Evolutionary conservation across 2,113 vertebrate genomes (phyloP), one percentile per base, ranked within the genome.

Genomic region (Corapipo altera): DNA sequence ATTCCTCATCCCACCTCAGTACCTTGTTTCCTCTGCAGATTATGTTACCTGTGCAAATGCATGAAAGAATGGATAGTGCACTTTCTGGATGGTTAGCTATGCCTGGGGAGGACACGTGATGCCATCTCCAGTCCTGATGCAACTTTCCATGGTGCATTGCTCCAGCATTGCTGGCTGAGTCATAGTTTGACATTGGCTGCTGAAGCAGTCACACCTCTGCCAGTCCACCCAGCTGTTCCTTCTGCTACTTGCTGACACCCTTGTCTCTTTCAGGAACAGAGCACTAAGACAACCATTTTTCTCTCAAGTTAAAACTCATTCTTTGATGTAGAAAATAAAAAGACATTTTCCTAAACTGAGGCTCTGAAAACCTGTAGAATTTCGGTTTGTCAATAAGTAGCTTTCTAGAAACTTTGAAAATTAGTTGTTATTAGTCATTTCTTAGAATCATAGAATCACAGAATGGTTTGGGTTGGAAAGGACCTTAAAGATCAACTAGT

Each of bases 41-140:
- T 51, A 39, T 17, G n/a, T 65, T 43, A 43, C 23, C 52, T 43
- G 15, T 9, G 30, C 4, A 72, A 88, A 72, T 21, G 3, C 5
- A 37, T 54, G n/a, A 61, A 66, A 61, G 39, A 79, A 55, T 37
- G 13, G 54, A n/a, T 5, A 33, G 11, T 11, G 41, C 22, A 43
- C 6, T 35, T 39, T 28, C 52, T n/a, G 8, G 16, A 14, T 33
- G 22, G 32, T 51, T 69, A 57, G 13, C 0, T 0, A 37, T 33
- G 26, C 8, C 6, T 37, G 23, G 58, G 58, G 58, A 37, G 23
- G 58, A 59, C 58, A 37, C 3, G 7, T 7, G 16, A 43, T 33
- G 30, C 5, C 8, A 14, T 6, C 41, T 55, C 20, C 8, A 37
- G 22, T 33, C 18, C 54, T 72, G n/a, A 9, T 32, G 33, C 24